A percentile compares a stretch with the other conserved stretches of the same genome.
phyloP scores from a whole-genome alignment of 2,888 invertebrate genomes.

The Drosophila rubida region DNA sequence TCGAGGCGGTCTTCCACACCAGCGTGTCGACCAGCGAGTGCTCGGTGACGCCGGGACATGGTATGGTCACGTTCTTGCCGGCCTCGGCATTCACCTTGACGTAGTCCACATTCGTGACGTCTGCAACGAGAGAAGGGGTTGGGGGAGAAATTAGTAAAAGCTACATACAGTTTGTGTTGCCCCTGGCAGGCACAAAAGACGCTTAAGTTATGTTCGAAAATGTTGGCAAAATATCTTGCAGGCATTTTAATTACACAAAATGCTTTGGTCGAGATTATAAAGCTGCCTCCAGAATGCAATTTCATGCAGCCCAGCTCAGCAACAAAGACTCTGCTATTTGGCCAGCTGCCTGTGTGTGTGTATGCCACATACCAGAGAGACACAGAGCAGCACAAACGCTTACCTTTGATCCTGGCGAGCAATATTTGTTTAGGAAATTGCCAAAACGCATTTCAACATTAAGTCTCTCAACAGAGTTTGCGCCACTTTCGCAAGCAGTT shows the following conservation, averaged over 20 bases:
- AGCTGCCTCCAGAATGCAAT: slow-evolving; percentile 43
- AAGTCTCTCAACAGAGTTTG: slow-evolving; percentile 15
- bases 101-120: slow-evolving; percentile 87
- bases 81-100: slow-evolving; percentile 88
- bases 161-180: no score
- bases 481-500: slow-evolving; percentile 7
- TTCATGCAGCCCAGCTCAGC: slow-evolving; percentile 35
- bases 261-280: slow-evolving; percentile 49
- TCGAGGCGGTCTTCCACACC: slow-evolving; percentile 87
- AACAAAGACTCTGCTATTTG: slow-evolving; percentile 27
- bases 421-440: slow-evolving; percentile 76
- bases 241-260: slow-evolving; percentile 77
- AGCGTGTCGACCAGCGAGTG: slow-evolving; percentile 88
- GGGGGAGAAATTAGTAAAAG: neutral
- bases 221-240: slow-evolving; percentile 56
- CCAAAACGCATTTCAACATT: slow-evolving; percentile 59
- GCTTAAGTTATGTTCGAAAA: slow-evolving; percentile 57
- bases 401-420: slow-evolving; percentile 63
- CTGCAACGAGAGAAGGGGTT: slow-evolving; percentile 84
- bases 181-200: slow-evolving; percentile 16
- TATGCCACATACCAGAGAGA: slow-evolving; percentile 4
- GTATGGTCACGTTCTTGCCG: slow-evolving; percentile 88
- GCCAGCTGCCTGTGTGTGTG: slow-evolving; percentile 7
- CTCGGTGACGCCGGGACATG: slow-evolving; percentile 89
- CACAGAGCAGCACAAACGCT: slow-evolving; percentile 7